Base-by-base conservation (phyloP, 2,113 vertebrate genomes). In the Oncorhynchus kisutch region DNA sequence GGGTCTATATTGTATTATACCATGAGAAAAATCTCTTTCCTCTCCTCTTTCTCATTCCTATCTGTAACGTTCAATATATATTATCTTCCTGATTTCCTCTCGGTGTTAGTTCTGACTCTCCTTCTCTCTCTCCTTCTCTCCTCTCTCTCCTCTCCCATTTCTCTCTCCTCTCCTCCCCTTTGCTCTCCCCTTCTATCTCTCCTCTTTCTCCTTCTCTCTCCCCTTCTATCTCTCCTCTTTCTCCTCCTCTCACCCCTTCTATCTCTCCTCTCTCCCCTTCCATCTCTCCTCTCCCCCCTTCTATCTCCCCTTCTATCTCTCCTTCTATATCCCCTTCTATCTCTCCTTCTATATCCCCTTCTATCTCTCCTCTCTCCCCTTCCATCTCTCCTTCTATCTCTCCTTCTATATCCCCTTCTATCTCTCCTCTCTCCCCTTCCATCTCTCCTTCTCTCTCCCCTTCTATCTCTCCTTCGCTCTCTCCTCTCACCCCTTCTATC, bases 351-450 rank as follows among this genome's bases (percentile, higher is more conserved):
- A 0, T 25, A 1, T 25, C 24, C 25, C 25, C 0, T 25, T 25
- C 25, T 25, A 25, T 25, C 25, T 25, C 25, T 25, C 31, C 68
- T 31, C 5, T 96, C 91, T 95, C 49, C 92, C 94, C 74, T 94
- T 49, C 81, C 78, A 1, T 54, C 25, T 27, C 25, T 27, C 1
- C 5, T 5, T 31, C 31, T 31, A 0, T 31, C 5, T 31, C 31
- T 7, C 31, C 1, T 6, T 34, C 24, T 82, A 78, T 75, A 48
- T 1, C 1, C 25, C 25, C 25, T 25, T 25, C 25, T 1, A 0
- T 25, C 1, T 25, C 24, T 24, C 24, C 24, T 25, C 24, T 25
- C 24, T 25, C 24, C 24, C 24, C 24, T 25, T 25, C 24, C 1
- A 25, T 25, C 24, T 25, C 1, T 24, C 24, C 24, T 24, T 24